These are phyloP conservation scores for Nothura maculosa DNA, from an alignment of 2,797 vertebrate genomes.

Conservation along the genomic window DNA sequence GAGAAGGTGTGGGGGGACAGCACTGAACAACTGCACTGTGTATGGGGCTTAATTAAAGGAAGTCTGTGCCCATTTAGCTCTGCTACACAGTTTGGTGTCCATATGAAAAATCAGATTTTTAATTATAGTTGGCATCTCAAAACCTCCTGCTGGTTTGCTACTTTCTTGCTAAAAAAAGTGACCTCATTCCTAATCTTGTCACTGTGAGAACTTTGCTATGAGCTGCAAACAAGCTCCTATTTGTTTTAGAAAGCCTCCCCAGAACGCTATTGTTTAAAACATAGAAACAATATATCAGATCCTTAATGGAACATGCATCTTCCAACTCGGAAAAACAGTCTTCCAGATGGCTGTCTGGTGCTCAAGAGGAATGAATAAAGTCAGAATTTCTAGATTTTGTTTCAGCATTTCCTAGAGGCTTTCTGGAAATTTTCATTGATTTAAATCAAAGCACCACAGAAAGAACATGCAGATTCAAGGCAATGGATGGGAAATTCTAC, in stretches of 20 bases:
- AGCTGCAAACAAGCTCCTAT: constrained; percentile 41
- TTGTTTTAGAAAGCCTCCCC: not conserved
- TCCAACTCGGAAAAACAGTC: not conserved
- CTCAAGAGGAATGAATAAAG: not conserved
- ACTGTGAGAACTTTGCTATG: not conserved
- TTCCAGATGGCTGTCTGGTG: not conserved
- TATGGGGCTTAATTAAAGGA: constrained; percentile 32
- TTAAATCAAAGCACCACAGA: not conserved
- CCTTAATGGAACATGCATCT: not conserved
- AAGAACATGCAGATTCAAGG: not conserved
- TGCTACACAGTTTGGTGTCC: not conserved
- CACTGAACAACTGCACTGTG: constrained; percentile 42
- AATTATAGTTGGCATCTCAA: constrained; percentile 57
- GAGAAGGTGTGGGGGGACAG: not conserved
- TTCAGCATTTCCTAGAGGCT: not conserved
- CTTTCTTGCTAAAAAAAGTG: constrained; percentile 53
- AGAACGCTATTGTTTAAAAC: constrained; percentile 37
- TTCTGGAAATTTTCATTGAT: not conserved
- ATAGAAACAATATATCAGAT: constrained; percentile 21
- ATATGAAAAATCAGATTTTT: constrained; percentile 61
- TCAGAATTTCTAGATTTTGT: constrained; percentile 12
- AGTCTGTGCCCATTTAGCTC: not conserved
- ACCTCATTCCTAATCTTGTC: constrained; percentile 60
- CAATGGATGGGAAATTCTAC: not conserved
- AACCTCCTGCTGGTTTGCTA: constrained; percentile 48